A percentile compares a stretch with the other conserved stretches of the same genome.
These are phyloP conservation scores for Cerastis rubricosa DNA, from an alignment of 2,888 invertebrate species.

Conservation along the genomic window DNA sequence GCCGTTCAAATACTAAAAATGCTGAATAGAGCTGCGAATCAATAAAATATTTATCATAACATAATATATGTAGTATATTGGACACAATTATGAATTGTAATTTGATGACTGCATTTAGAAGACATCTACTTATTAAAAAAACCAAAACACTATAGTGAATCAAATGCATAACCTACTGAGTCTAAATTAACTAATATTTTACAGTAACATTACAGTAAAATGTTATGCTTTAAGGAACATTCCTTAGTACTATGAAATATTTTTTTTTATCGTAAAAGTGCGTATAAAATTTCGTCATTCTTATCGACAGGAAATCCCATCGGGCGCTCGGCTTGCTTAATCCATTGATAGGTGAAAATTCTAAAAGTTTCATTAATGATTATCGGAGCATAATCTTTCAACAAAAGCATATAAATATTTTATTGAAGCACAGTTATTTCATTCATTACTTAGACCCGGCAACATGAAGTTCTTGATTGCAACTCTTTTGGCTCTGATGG, in stretches of 20 bases:
- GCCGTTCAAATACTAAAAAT: no score
- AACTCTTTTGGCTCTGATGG: slow-evolving; percentile 54
- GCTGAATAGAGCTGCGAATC: no score
- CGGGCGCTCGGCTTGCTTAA: neutral
- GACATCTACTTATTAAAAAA: no score
- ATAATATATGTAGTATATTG: no score
- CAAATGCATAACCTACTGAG: no score
- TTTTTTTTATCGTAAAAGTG: neutral
- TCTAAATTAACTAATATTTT: neutral
- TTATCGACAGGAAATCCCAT: neutral
- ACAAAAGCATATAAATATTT: slow-evolving; percentile 5
- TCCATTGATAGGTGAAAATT: neutral
- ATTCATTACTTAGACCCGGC: neutral
- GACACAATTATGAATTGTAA: no score
- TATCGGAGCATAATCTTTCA: neutral
- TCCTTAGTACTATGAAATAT: neutral
- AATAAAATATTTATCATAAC: no score
- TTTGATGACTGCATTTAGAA: no score
- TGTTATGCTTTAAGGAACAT: no score
- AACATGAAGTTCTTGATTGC: slow-evolving; percentile 23
- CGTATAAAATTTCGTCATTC: neutral
- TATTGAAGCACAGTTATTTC: neutral
- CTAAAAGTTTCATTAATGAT: neutral
- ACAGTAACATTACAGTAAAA: neutral
- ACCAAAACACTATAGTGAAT: no score